Percentiles rank a stretch among this genome's conserved stretches.
Evolutionary conservation across 1,140 invertebrate genomes (phyloP).

Genomic region (Listronotus oregonensis): DNA sequence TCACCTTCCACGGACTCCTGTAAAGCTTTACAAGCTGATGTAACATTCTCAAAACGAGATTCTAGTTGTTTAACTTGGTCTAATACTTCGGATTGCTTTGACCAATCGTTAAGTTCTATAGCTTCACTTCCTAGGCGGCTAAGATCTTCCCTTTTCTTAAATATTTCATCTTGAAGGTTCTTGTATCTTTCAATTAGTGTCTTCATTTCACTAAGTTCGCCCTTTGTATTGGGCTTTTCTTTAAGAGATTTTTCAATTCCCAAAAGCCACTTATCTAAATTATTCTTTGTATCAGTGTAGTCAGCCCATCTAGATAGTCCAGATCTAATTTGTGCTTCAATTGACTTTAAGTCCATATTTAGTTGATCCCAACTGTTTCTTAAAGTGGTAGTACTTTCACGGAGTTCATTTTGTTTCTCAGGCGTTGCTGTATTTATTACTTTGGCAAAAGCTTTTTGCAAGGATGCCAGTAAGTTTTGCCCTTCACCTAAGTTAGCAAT

Average conservation of each 20-base stretch:
- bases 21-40: conserved; percentile 63
- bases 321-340: conserved; percentile 77
- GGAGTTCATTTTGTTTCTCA: conserved; percentile 77
- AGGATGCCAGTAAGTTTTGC: conserved; percentile 77
- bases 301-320: conserved; percentile 81
- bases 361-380: conserved; percentile 83
- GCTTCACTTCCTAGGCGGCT: conserved; percentile 74
- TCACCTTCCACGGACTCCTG: conserved; percentile 74
- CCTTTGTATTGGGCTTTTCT: conserved; percentile 70
- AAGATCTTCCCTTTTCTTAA: conserved; percentile 72
- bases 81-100: conserved; percentile 66
- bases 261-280: conserved; percentile 73
- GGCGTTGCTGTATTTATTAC: conserved; percentile 79
- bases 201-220: conserved; percentile 89
- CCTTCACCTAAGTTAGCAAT: conserved; percentile 80
- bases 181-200: conserved; percentile 85
- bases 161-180: conserved; percentile 76
- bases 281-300: conserved; percentile 71
- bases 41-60: conserved; percentile 68
- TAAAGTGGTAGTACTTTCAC: conserved; percentile 74
- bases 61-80: conserved; percentile 69
- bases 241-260: conserved; percentile 69
- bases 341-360: conserved; percentile 78
- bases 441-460: conserved; percentile 84
- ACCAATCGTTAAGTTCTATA: conserved; percentile 71